A percentile compares a stretch with the other conserved stretches of the same genome.
phyloP scores from a whole-genome alignment of 1,140 invertebrate genomes.

The Aphelenchoides fujianensis region DNA sequence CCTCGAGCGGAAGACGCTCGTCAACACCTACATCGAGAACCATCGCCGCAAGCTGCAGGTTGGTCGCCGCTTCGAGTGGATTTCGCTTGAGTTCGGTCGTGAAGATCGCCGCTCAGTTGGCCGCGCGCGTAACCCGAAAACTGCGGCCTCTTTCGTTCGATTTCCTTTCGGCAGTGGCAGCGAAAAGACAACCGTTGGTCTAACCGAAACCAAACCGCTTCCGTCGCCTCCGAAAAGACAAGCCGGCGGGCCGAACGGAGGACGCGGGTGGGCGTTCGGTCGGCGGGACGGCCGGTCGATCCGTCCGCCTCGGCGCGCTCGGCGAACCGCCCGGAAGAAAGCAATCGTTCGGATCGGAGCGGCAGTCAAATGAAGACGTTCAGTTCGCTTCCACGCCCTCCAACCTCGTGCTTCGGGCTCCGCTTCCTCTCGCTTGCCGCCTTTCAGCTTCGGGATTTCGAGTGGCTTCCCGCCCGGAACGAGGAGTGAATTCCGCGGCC shows the following conservation, averaged over 20 bases:
- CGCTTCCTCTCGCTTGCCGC: not conserved
- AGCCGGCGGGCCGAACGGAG: too few relatives aligned
- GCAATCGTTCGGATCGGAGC: not conserved
- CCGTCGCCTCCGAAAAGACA: too few relatives aligned
- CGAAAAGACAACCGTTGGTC: too few relatives aligned
- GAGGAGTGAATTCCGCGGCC: too few relatives aligned
- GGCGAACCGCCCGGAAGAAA: not conserved
- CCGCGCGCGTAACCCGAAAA: not conserved
- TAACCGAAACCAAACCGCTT: too few relatives aligned
- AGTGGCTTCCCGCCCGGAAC: too few relatives aligned
- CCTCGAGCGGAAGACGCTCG: slow-evolving; percentile 58
- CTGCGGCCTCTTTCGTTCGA: too few relatives aligned
- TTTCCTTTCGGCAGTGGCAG: too few relatives aligned
- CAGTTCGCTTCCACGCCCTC: not conserved
- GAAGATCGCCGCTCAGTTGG: not conserved
- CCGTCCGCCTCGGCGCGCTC: too few relatives aligned
- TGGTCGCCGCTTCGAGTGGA: slow-evolving; percentile 17
- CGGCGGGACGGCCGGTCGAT: not conserved
- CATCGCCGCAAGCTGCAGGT: slow-evolving; percentile 62
- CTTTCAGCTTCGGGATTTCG: not conserved
- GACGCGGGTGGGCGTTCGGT: too few relatives aligned
- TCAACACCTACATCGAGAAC: slow-evolving; percentile 61
- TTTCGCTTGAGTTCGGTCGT: not conserved
- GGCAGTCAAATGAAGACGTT: not conserved
- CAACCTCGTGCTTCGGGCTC: not conserved